Base-by-base conservation (phyloP, 2,797 vertebrate species). In the Cephalopachus bancanus region DNA sequence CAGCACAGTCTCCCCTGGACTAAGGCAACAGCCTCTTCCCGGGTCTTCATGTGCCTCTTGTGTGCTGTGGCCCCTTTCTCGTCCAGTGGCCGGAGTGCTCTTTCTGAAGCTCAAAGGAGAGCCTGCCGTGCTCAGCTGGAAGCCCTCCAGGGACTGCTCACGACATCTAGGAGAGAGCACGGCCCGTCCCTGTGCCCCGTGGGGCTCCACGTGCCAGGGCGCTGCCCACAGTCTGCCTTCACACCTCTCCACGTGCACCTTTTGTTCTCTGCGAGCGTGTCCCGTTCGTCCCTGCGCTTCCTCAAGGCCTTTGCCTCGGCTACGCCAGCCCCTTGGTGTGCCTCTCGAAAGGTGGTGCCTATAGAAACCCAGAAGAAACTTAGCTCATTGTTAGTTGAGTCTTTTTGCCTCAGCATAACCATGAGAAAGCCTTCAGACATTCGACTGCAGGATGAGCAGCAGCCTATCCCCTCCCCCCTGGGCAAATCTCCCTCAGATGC, bases 1-100 rank as follows among this genome's bases (percentile, higher is more conserved):
- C n/a, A 53, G 44, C 49, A 53, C 51, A 16, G 2, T 26, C 37
- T 53, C 49, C 8, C 53, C 79, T 44, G 30, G 49, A 28, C 8
- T 37, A 11, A 0, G 24, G 30, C 10, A 4, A 8, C 10, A 33
- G 55, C 49, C 17, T 49, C 44, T 53, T 26, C 0, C 1, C 19
- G 44, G 8, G 17, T 14, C 22, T 72, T 49, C n/a, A 2, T 19
- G 15, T 37, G 37, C 19, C 4, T 14, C 15, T 67, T 33, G 33
- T 5, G 5, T 3, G 1, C 1, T 4, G 7, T 15, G 24, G 14
- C 44, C 16, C 28, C 44, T 55, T 76, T 44, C 7, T 28, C 24
- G 11, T 44, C 19, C 12, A 33, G 55, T 17, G 72, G 28, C 49
- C 15, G 16, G 53, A 16, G 2, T 24, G 20, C 44, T 78, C 7